These are phyloP conservation scores for Parapristionchus giblindavisi DNA, from an alignment of 2,888 invertebrate species.

Conservation along the genomic window DNA sequence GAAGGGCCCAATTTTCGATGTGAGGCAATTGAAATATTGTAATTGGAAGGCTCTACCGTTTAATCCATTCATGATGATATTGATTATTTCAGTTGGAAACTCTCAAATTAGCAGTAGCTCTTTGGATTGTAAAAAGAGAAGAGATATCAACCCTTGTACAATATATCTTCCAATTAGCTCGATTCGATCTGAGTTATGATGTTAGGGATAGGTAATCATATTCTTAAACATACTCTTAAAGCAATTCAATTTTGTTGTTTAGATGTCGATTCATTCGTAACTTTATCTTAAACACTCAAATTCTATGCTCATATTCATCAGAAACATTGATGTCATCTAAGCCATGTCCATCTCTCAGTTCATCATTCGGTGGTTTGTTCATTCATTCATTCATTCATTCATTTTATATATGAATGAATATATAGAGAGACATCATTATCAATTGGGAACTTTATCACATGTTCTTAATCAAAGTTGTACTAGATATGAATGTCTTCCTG, in stretches of 20 bases:
- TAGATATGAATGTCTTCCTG: slow-evolving; percentile 88
- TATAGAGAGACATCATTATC: slow-evolving; percentile 84
- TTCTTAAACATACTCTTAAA: neutral
- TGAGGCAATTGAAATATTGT: no score
- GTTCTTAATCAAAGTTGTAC: slow-evolving; percentile 85
- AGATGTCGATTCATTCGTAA: slow-evolving; percentile 84
- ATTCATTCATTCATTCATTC: neutral
- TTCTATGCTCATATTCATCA: slow-evolving; percentile 74
- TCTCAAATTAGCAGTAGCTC: slow-evolving; percentile 90
- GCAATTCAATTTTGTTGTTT: neutral
- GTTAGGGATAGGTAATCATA: slow-evolving; percentile 80
- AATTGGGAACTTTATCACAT: slow-evolving; percentile 93
- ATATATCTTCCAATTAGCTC: slow-evolving; percentile 90
- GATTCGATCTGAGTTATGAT: slow-evolving; percentile 97
- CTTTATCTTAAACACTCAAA: slow-evolving; percentile 77
- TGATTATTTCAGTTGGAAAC: slow-evolving; percentile 78
- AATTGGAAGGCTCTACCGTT: no score
- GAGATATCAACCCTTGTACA: slow-evolving; percentile 87
- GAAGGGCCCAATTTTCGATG: no score
- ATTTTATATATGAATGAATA: neutral
- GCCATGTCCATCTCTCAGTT: slow-evolving; percentile 89
- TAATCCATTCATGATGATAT: no score
- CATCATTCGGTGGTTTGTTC: slow-evolving; percentile 73
- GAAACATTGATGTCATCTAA: slow-evolving; percentile 89
- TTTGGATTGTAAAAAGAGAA: slow-evolving; percentile 86